Percentiles rank a stretch among this genome's conserved stretches.
These are phyloP conservation scores for Hassar affinis DNA, from an alignment of 2,113 vertebrate species.

Conservation along the genomic window DNA sequence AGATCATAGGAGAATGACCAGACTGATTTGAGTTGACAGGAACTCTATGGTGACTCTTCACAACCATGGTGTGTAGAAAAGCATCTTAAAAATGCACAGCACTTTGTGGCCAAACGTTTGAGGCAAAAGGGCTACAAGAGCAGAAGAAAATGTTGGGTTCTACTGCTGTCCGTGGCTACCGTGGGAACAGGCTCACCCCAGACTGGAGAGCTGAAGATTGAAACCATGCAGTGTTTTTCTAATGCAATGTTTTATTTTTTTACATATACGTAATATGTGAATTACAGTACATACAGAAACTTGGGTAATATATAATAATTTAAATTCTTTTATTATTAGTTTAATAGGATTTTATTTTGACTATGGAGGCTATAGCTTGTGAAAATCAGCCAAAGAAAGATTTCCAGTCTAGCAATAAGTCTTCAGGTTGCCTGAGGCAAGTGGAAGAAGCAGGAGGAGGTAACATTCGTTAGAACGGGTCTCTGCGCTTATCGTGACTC, in stretches of 20 bases:
- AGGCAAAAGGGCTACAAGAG: no score
- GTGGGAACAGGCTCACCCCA: not conserved
- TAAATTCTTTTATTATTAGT: not conserved
- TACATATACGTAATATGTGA: no score
- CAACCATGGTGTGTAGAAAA: not conserved
- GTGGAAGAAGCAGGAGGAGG: conserved; percentile 19
- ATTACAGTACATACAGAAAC: not conserved
- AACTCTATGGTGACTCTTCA: not conserved
- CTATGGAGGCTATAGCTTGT: not conserved
- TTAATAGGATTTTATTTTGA: not conserved
- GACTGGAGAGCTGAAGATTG: not conserved
- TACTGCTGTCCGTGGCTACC: not conserved
- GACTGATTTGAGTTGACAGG: not conserved
- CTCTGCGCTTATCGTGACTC: conserved; percentile 37
- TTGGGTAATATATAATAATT: not conserved
- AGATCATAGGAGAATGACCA: not conserved
- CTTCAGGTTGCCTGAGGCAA: conserved; percentile 2
- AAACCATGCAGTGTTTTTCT: not conserved
- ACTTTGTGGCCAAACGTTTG: not conserved
- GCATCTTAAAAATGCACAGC: not conserved
- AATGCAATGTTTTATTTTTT: no score
- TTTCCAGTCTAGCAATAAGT: not conserved
- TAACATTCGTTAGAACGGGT: conserved; percentile 36
- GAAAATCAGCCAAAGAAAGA: not conserved
- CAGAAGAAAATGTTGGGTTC: not conserved